Conservation (phyloP, 30 jellyfish, hydroid and myxozoan genomes). For the Cassiopea xamachana region DNA sequence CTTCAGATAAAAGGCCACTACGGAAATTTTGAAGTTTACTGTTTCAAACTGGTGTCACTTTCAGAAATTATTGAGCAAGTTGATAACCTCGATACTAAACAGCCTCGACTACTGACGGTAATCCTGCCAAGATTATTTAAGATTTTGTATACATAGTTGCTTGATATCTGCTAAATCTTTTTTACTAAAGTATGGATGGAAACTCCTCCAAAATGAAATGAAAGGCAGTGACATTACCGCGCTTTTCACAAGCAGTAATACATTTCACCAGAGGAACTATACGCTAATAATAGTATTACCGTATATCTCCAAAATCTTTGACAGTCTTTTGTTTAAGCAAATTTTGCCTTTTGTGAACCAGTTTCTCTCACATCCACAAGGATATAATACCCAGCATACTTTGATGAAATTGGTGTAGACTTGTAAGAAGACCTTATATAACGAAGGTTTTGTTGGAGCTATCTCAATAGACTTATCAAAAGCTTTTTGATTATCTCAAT, state of each 20-base stretch:
- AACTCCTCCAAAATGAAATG: constrained; percentile 9
- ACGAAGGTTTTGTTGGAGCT: no score
- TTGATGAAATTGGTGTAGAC: no score
- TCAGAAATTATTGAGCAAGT: constrained; percentile 19
- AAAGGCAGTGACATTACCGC: constrained; percentile 1
- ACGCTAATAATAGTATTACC: no score
- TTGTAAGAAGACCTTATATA: no score
- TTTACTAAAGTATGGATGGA: constrained; percentile 17
- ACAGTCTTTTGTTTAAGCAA: no score
- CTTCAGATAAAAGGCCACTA: constrained; percentile 12
- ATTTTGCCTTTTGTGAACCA: no score
- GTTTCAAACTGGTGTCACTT: constrained; percentile 21
- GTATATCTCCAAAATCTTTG: no score
- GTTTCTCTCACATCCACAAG: no score
- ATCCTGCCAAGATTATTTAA: constrained; percentile 14
- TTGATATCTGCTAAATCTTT: constrained; percentile 20
- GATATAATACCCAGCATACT: no score
- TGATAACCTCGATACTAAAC: constrained; percentile 20
- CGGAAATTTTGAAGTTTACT: neutral
- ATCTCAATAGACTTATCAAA: no score
- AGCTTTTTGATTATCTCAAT: no score
- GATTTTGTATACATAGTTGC: constrained; percentile 5
- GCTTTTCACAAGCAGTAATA: neutral
- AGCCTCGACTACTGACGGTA: constrained; percentile 30
- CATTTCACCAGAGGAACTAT: neutral